Percentiles rank a stretch among this genome's conserved stretches.
Evolutionary conservation across 1,140 invertebrate genomes (phyloP).

Genomic region (Brachystomella parvula): DNA sequence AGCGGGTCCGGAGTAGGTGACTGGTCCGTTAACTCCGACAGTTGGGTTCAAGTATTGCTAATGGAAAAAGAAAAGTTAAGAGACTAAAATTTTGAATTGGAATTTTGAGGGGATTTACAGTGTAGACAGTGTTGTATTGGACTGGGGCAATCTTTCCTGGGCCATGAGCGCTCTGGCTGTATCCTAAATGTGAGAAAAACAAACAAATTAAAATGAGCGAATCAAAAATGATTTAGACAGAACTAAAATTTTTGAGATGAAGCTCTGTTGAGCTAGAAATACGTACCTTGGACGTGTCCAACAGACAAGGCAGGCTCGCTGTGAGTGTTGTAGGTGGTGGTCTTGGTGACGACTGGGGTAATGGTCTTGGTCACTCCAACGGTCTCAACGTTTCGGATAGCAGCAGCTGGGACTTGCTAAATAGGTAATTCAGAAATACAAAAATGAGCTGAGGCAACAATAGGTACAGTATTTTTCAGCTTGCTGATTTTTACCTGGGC

Average conservation of each 20-base stretch:
- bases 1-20: slow-evolving; percentile 30
- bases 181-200: slow-evolving; percentile 17
- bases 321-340: slow-evolving; percentile 29
- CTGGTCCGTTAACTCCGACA: slow-evolving; percentile 34
- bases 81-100: too few species aligned
- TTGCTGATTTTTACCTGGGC: not conserved
- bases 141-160: slow-evolving; percentile 29
- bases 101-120: slow-evolving; percentile 20
- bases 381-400: slow-evolving; percentile 35
- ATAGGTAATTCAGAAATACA: too few species aligned
- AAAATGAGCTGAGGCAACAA: too few species aligned
- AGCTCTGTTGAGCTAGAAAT: too few species aligned
- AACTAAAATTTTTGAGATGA: too few species aligned
- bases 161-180: slow-evolving; percentile 27
- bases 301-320: slow-evolving; percentile 34
- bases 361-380: slow-evolving; percentile 37
- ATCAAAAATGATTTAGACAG: not conserved
- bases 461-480: too few species aligned
- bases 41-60: too few species aligned
- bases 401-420: slow-evolving; percentile 29
- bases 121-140: slow-evolving; percentile 34
- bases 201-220: not conserved
- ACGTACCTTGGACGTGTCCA: slow-evolving; percentile 36
- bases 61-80: not conserved
- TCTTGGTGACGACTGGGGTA: slow-evolving; percentile 37